Evolutionary conservation across 2,888 invertebrate species (phyloP).

Genomic region (Chrysolina oricalcia): DNA sequence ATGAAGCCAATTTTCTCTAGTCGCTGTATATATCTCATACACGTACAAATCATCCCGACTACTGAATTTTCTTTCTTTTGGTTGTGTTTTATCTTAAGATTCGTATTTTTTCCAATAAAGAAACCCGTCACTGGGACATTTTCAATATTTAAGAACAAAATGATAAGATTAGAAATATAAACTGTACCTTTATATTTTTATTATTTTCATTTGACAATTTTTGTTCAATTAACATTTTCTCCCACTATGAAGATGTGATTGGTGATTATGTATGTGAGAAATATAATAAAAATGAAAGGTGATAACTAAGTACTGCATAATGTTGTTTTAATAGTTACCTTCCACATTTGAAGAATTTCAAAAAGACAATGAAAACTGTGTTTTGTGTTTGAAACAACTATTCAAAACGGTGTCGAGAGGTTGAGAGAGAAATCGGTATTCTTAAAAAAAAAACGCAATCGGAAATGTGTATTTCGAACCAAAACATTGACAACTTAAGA

Average conservation of each 20-base stretch:
- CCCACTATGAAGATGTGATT: constrained; percentile 54
- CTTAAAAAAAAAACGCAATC: no score
- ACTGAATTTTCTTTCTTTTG: constrained; percentile 51
- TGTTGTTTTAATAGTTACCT: background rate
- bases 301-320: constrained; percentile 5
- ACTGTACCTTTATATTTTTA: constrained; percentile 45
- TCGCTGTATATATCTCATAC: constrained; percentile 67
- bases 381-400: no score
- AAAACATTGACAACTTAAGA: no score
- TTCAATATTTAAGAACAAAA: constrained; percentile 54
- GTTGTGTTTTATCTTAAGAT: constrained; percentile 52
- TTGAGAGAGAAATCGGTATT: no score
- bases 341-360: background rate
- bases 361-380: no score
- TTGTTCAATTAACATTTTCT: constrained; percentile 46
- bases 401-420: no score
- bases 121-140: constrained; percentile 49
- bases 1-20: constrained; percentile 65
- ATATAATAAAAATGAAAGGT: constrained; percentile 51
- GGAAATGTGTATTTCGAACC: no score
- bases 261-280: constrained; percentile 61
- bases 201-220: constrained; percentile 41
- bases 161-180: constrained; percentile 53
- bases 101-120: constrained; percentile 1
- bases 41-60: constrained; percentile 64